phyloP scores from a whole-genome alignment of 2,113 vertebrate genomes.

The Halcyon malimbica region DNA sequence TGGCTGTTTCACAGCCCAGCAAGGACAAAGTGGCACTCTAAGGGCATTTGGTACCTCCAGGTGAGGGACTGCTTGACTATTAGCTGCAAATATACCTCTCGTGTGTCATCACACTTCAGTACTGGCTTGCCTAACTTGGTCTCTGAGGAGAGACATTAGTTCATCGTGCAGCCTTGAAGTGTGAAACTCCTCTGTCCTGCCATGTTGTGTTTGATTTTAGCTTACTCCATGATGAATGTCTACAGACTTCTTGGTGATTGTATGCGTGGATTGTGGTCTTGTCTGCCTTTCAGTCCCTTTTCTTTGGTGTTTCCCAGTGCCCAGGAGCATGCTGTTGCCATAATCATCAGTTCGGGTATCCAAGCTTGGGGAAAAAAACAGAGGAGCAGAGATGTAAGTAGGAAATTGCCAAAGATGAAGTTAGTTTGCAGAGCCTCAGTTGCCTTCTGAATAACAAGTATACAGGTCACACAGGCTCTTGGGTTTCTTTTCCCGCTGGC shows the following conservation, averaged over 20 bases:
- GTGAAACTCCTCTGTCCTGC: background rate
- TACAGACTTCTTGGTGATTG: background rate
- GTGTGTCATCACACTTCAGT: background rate
- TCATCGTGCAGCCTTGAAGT: background rate
- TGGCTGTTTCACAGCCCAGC: background rate
- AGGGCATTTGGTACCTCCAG: background rate
- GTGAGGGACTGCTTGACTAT: background rate
- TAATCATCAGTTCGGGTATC: background rate
- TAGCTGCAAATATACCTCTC: background rate
- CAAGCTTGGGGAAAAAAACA: background rate
- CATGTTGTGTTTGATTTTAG: background rate
- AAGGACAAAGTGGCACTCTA: slow-evolving; percentile 18
- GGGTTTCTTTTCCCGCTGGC: background rate
- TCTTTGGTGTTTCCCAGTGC: background rate
- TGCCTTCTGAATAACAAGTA: background rate
- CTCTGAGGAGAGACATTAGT: background rate
- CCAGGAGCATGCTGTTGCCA: background rate
- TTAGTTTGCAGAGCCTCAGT: background rate
- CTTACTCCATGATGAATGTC: background rate
- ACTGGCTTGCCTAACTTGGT: background rate
- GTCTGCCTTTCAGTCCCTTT: background rate
- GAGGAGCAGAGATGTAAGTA: background rate
- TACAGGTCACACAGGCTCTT: background rate
- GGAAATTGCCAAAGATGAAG: background rate
- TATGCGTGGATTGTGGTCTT: background rate